Evolutionary conservation across 2,797 vertebrate genomes (phyloP).

Genomic region (Bradypodion ventrale): DNA sequence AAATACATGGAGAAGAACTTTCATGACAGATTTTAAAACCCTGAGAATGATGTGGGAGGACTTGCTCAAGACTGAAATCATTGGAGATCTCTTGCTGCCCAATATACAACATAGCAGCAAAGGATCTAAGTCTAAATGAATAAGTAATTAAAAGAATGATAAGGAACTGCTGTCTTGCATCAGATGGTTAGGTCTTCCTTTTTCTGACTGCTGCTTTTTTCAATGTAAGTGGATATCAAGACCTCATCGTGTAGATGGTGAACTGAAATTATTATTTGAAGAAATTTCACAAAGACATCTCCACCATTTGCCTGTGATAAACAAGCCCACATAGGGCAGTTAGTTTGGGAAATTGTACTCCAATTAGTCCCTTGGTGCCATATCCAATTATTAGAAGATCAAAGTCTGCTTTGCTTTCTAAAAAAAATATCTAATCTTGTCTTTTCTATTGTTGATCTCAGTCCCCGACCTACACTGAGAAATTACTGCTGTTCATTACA

Average conservation of each 20-base stretch:
- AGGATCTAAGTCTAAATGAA: too few relatives aligned
- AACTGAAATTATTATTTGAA: conserved; percentile 37
- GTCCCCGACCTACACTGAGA: not conserved
- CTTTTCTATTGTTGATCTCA: conserved; percentile 25
- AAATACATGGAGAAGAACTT: too few relatives aligned
- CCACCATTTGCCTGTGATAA: conserved; percentile 27
- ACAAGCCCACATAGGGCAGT: not conserved
- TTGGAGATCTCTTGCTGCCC: too few relatives aligned
- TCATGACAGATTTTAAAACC: too few relatives aligned
- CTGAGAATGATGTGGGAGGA: too few relatives aligned
- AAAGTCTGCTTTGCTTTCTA: conserved; percentile 41
- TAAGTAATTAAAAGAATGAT: too few relatives aligned
- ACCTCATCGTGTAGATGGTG: conserved; percentile 24
- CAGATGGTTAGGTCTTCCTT: not conserved
- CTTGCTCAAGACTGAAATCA: too few relatives aligned
- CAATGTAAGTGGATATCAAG: not conserved
- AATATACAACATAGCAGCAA: too few relatives aligned
- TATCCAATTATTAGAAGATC: conserved; percentile 18
- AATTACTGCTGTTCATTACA: conserved; percentile 6
- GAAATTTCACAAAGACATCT: conserved; percentile 24
- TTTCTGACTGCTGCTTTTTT: not conserved
- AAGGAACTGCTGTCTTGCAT: not conserved
- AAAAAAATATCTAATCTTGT: conserved; percentile 27
- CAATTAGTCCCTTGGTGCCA: not conserved
- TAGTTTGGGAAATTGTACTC: conserved; percentile 4